Evolutionary conservation across 2,797 vertebrate genomes (phyloP), one percentile per base, ranked within the genome.

Genomic region (Poecilia velifera): DNA sequence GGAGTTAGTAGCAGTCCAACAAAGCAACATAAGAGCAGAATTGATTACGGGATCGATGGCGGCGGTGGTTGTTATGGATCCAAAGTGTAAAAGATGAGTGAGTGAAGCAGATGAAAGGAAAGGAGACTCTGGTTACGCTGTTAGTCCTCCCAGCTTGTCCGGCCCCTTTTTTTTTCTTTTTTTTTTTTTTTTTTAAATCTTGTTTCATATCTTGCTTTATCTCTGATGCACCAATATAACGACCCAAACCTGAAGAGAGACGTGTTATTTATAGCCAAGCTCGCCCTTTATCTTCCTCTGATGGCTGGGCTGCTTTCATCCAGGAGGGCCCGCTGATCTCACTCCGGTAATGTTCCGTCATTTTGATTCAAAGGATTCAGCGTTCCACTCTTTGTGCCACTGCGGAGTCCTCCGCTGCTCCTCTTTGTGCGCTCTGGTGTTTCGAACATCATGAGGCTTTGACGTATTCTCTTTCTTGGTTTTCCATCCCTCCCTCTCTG

Each of bases 271-370:
- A 84, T 84, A 74, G 73, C 62, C 3, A 31, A 55, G 46, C 78
- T 82, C 36, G 8, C 8, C 78, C 78, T 83, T 84, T 87, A 84
- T 89, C 81, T 84, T 51, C 47, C 83, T 79, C 78, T 46, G 76
- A 45, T 76, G 39, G 9, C 66, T 31, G 36, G 2, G 45, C 51
- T 72, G 76, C 53, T 85, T 74, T 85, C 62, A 76, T 84, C 72
- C 85, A 66, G 76, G 62, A 59, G 49, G 84, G 81, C 71, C 72
- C 51, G 82, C 70, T 82, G 76, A 43, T 73, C 64, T 78, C 76
- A 5, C 41, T 53, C 64, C 43, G 16, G 5, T 22, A 49, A 34
- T 6, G 31, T 66, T 82, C 73, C 12, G 41, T 80, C 71, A 57
- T 78, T 73, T 81, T 7, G 28, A 74, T 62, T 75, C 62, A 43